Base-by-base conservation (phyloP, 2,888 invertebrate genomes). In the Antheraea assamensis region DNA sequence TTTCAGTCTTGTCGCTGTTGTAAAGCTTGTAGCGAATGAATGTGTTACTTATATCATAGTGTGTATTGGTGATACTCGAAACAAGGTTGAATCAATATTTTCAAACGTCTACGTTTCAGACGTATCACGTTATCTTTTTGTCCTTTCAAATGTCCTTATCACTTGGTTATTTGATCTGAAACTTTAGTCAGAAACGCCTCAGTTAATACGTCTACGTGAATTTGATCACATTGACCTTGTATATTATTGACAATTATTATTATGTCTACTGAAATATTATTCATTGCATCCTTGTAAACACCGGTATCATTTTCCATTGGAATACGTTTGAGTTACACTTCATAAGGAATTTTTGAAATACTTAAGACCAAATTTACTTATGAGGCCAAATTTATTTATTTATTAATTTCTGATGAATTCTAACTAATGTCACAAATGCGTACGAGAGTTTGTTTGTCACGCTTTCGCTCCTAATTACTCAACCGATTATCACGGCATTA, bases 191-290 rank as follows among this genome's bases (percentile, higher is more conserved):
- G 78, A 74, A 72, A 78, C 74, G 76, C 78, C 77, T 74, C 77
- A 79, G 68, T 78, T 72, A 42, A 35, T 70, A 64, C 52, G 58
- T 61, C 55, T 66, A 70, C 72, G 78, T 75, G 74, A 81, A 81
- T 81, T 80, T 70, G 79, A 85, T 83, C 76, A 71, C 47, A 68
- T 74, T 75, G 78, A 75, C 84, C 83, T 83, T 81, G 75, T 74
- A 49, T 31, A 52, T 76, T 76, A 75, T 78, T 78, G 75, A 78
- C 76, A 77, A 81, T 78, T 80, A 80, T 78, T 74, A 31, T 35
- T 72, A 79, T 79, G 75, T 77, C 74, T 74, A 73, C 75, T 78
- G 61, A 30, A 30, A 64, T 27, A 61, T 61, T 30, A 0, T n/a
- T n/a, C n/a, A n/a, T 10, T 58, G 21, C 24, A 58, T 24, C 58